phyloP scores from a whole-genome alignment of 1,140 invertebrate species.

The Physella acuta region DNA sequence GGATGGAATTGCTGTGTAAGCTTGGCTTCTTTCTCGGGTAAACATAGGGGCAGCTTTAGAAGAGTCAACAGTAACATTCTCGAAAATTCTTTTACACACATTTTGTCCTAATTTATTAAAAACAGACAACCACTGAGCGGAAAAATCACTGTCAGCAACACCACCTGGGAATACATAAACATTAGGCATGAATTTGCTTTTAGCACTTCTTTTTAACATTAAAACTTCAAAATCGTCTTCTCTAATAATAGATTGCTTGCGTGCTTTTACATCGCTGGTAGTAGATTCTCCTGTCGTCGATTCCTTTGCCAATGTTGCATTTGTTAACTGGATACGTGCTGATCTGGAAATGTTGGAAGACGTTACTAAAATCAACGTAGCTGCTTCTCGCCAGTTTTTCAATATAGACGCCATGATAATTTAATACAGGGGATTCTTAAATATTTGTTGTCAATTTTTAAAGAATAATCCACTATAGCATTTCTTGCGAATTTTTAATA shows the following conservation, averaged over 20 bases:
- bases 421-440: too few relatives aligned
- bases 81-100: constrained; percentile 24
- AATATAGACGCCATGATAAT: constrained; percentile 42
- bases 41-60: constrained; percentile 39
- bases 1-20: constrained; percentile 45
- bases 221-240: constrained; percentile 64
- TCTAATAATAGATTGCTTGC: background rate
- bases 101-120: constrained; percentile 61
- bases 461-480: too few relatives aligned
- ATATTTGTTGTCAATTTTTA: too few relatives aligned
- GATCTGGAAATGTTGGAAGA: constrained; percentile 4
- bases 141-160: constrained; percentile 68
- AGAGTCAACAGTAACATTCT: constrained; percentile 27
- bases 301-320: background rate
- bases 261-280: background rate
- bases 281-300: too few relatives aligned
- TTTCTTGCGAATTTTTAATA: too few relatives aligned
- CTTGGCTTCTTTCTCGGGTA: constrained; percentile 35
- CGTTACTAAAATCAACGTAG: constrained; percentile 57
- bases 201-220: constrained; percentile 68
- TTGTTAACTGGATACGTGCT: background rate
- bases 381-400: constrained; percentile 60
- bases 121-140: constrained; percentile 71
- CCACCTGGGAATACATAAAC: constrained; percentile 83
- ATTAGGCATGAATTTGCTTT: constrained; percentile 72